Evolutionary conservation across 2,888 invertebrate genomes (phyloP).

Genomic region (Allacma fusca): DNA sequence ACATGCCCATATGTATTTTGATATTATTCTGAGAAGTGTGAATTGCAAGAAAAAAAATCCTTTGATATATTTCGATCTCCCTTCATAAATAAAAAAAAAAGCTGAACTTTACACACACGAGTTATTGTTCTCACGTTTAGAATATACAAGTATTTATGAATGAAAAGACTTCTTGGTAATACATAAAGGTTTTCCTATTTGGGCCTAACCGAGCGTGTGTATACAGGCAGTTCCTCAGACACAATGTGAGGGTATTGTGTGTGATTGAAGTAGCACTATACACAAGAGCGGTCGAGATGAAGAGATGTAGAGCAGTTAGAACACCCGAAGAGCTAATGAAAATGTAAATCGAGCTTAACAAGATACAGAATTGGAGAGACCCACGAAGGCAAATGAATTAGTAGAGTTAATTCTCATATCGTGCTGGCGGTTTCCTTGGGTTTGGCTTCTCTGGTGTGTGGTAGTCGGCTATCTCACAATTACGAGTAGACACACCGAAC

Average conservation of each 20-base stretch:
- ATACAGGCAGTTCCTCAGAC: no score
- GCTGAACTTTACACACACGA: neutral
- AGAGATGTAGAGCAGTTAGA: constrained; percentile 7
- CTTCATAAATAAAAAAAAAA: neutral
- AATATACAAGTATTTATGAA: no score
- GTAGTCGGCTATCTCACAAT: no score
- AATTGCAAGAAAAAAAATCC: neutral
- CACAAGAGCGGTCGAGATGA: neutral
- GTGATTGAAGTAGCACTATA: neutral
- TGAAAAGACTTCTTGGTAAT: no score
- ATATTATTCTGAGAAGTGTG: neutral
- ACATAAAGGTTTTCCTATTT: no score
- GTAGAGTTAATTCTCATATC: neutral
- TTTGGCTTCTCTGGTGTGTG: neutral
- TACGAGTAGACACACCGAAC: no score
- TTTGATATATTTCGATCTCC: constrained; percentile 10
- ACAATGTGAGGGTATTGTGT: no score
- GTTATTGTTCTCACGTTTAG: neutral
- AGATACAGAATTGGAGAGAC: constrained; percentile 24
- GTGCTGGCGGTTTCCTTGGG: neutral
- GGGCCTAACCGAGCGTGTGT: no score
- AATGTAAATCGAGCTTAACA: constrained; percentile 39
- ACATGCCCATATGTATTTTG: no score
- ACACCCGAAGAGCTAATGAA: constrained; percentile 24
- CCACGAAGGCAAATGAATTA: constrained; percentile 16